Conservation (phyloP, 1,140 invertebrate species). For the Triops longicaudatus region DNA sequence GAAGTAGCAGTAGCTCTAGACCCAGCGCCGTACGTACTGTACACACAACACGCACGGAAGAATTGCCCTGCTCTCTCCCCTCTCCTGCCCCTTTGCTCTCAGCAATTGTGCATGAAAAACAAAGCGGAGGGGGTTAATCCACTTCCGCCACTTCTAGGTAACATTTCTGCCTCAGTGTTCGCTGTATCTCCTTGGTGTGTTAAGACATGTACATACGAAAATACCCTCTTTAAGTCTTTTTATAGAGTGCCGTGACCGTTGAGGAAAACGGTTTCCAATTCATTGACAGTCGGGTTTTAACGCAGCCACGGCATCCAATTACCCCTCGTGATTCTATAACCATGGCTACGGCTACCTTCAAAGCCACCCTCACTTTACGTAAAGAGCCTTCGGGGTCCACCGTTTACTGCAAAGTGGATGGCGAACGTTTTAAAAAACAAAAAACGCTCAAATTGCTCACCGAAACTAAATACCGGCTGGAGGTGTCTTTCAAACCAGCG, state of each 20-base stretch:
- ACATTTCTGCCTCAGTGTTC: background rate
- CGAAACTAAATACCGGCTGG: constrained; percentile 43
- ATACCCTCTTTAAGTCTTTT: background rate
- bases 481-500: constrained; percentile 47
- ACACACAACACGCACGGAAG: background rate
- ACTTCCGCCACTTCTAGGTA: background rate
- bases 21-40: background rate
- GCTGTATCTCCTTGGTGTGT: background rate
- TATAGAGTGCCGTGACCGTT: background rate
- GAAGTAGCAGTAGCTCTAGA: background rate
- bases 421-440: constrained; percentile 41
- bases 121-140: background rate
- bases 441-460: constrained; percentile 46
- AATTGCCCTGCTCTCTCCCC: background rate
- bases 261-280: background rate
- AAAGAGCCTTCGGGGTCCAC: constrained; percentile 42
- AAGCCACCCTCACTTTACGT: constrained; percentile 43
- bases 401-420: constrained; percentile 47
- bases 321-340: background rate
- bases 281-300: background rate
- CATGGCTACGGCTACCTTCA: constrained; percentile 38
- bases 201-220: no score
- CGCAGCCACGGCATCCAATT: background rate
- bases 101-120: background rate
- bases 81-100: background rate